Conservation (phyloP, 2,797 vertebrate genomes). For the Luscinia luscinia region DNA sequence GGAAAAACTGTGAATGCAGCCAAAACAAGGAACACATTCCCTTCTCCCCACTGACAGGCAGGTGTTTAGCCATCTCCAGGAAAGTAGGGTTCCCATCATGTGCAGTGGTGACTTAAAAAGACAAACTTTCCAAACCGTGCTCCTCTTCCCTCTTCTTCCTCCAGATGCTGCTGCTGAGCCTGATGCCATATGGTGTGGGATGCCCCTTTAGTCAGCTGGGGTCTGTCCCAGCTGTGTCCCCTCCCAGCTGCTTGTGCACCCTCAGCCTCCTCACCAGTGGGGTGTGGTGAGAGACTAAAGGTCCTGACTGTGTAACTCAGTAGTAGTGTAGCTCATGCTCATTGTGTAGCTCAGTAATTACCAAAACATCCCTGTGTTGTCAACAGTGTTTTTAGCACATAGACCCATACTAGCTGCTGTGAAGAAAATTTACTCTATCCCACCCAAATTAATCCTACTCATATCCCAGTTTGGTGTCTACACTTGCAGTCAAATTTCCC, state of each 20-base stretch:
- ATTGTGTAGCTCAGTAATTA: neutral
- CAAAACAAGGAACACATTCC: neutral
- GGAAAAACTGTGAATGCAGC: neutral
- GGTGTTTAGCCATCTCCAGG: neutral
- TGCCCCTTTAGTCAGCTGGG: accelerated
- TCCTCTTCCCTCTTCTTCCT: no score
- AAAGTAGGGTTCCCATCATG: neutral
- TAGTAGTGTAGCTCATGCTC: neutral
- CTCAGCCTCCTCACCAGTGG: neutral
- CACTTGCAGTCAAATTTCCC: neutral
- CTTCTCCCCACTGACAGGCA: neutral
- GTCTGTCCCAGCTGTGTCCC: neutral
- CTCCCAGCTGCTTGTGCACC: neutral
- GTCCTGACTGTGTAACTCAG: neutral
- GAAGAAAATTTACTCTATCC: neutral
- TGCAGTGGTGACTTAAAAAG: neutral
- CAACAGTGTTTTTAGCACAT: neutral
- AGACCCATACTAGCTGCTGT: no score
- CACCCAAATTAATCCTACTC: neutral
- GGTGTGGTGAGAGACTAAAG: neutral
- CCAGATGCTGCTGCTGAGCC: no score
- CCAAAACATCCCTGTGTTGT: neutral
- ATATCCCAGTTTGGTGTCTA: neutral
- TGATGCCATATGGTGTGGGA: neutral
- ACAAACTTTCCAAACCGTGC: neutral